Base-by-base conservation (phyloP, 2,888 invertebrate genomes). In the Asteroscopus sphinx region DNA sequence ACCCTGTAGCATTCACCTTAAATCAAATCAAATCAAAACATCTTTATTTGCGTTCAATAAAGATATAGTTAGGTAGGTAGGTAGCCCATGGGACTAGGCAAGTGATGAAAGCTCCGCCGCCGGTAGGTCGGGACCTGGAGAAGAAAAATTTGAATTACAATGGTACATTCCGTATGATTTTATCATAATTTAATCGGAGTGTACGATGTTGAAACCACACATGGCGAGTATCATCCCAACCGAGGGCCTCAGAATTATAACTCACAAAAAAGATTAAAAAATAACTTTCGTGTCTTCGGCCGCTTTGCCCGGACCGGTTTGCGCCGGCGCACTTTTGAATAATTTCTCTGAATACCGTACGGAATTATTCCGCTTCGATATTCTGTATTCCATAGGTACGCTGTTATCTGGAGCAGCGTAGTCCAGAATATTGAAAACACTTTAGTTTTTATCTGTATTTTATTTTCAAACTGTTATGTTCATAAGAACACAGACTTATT, bases 301-400 rank as follows among this genome's bases (percentile, higher is more conserved):
- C 52, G 68, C 58, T 58, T 51, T 57, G 73, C 51, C 47, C 39
- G 52, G 70, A 83, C 83, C 83, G 80, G 83, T 83, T 80, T 68
- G 58, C 59, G 55, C 53, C 48, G 62, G 61, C 73, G 68, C 70
- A 72, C 75, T 80, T 81, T 79, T 77, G 82, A 83, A 81, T 81
- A 80, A 81, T 82, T 80, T 83, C 81, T 73, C 75, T 64, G 61
- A 63, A 76, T 68, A 73, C 73, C 68, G 71, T 70, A 64, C 65
- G 65, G 61, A 77, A 65, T 76, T 71, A 72, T 79, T 72, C 63
- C 57, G 53, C 57, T 67, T 65, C 53, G 63, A 71, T 73, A 67
- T 58, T 58, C 47, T 52, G 69, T 53, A 51, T 13, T n/a, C n/a
- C n/a, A n/a, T n/a, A n/a, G n/a, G n/a, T n/a, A n/a, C n/a, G 28